Evolutionary conservation across 2,888 invertebrate genomes (phyloP), one percentile per base, ranked within the genome.

Genomic region (Micropterix aruncella): DNA sequence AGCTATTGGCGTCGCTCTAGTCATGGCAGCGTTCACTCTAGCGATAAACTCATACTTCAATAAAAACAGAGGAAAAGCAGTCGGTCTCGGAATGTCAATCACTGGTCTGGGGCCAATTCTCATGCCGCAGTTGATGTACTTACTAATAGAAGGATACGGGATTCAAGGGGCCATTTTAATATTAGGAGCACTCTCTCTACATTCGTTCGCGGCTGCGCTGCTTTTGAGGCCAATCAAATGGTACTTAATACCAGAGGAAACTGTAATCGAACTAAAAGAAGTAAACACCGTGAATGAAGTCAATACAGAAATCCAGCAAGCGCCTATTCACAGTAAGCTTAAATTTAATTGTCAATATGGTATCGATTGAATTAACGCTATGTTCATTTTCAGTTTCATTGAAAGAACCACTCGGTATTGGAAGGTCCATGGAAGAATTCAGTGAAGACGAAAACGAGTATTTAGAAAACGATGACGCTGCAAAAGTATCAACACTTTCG

Each of bases 151-250:
- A 27, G 55, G 62, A 1, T 79, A 75, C 50, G 76, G 75, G 5
- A 69, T 72, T 56, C 65, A 76, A 61, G 78, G 77, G 38, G 74
- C 80, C 1, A 73, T 78, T 46, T 58, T 82, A 36, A 74, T 80
- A 46, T 60, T 81, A 43, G 73, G 76, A 41, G 80, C 72, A 2
- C 60, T 80, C 41, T 72, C 77, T 45, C 62, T 80, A 1, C 75
- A 83, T 58, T 73, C 76, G 0, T 56, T 80, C 3, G 58, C 74
- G 45, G 78, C 73, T 5, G 74, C 79, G 1, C 58, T 70, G 47
- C 60, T 83, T 45, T 64, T 83, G 38, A 78, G 81, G 53, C 83
- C 83, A 15, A 68, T 79, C 2, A 76, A 78, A 60, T 79, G 80
- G 78, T 80, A 82, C 58, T 60, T 73, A 57, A 74, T 64, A 53